These are phyloP conservation scores for Limnothrissa miodon DNA, from an alignment of 2,113 vertebrate species.

Conservation along the genomic window DNA sequence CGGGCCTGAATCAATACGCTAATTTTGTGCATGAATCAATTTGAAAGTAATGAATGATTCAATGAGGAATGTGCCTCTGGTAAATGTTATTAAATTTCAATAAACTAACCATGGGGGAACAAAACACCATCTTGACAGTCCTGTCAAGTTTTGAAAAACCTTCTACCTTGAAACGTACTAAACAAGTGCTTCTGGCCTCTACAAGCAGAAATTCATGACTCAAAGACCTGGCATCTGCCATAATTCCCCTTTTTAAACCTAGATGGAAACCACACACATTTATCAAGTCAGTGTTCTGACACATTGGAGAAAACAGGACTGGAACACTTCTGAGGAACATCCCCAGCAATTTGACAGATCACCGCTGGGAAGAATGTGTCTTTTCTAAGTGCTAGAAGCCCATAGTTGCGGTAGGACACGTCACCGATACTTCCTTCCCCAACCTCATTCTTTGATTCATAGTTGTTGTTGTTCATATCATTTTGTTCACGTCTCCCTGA, in stretches of 20 bases:
- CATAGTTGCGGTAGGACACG: slow-evolving; percentile 30
- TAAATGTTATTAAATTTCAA: not conserved
- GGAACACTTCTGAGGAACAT: slow-evolving; percentile 19
- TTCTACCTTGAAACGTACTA: slow-evolving; percentile 28
- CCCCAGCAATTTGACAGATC: not conserved
- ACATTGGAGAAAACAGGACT: not conserved
- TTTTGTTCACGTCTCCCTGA: slow-evolving; percentile 35
- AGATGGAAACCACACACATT: not conserved
- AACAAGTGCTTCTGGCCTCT: not conserved
- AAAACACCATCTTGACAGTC: not conserved
- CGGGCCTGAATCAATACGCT: slow-evolving; percentile 23
- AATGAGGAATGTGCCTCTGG: not conserved
- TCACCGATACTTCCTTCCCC: slow-evolving; percentile 22
- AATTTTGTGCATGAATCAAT: slow-evolving; percentile 9
- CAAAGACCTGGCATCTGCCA: not conserved
- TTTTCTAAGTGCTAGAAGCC: slow-evolving; percentile 29
- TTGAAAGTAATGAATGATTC: not conserved
- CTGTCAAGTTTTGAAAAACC: not conserved
- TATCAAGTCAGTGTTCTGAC: not conserved
- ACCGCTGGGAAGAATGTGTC: not conserved
- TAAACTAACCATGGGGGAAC: not conserved
- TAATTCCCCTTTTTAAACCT: not conserved
- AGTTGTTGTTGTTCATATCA: not conserved
- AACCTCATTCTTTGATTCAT: slow-evolving; percentile 38
- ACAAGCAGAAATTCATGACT: slow-evolving; percentile 17